These are phyloP conservation scores for Ridgeia piscesae DNA, from an alignment of 1,140 invertebrate species.

Conservation along the genomic window DNA sequence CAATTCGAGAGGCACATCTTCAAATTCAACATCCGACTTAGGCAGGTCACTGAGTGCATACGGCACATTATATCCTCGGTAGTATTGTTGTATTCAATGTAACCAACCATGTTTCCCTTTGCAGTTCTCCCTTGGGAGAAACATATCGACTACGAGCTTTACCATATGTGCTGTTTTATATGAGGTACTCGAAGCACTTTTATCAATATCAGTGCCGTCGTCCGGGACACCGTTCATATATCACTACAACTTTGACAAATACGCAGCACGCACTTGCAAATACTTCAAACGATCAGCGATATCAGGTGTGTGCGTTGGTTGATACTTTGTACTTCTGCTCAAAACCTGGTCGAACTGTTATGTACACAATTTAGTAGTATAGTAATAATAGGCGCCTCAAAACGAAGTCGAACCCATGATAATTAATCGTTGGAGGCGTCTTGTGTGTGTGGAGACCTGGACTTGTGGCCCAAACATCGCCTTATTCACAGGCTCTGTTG, in stretches of 20 bases:
- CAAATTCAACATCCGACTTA: not conserved
- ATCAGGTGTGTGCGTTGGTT: not conserved
- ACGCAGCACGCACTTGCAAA: not conserved
- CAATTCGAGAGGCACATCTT: no score
- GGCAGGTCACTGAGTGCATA: not conserved
- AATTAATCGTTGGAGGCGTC: no score
- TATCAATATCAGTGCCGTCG: not conserved
- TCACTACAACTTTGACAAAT: not conserved
- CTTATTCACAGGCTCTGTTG: no score
- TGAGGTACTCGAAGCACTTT: not conserved
- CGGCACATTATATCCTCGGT: not conserved
- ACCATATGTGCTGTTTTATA: not conserved
- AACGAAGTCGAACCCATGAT: no score
- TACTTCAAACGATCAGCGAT: not conserved
- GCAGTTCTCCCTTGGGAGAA: not conserved
- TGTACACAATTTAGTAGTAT: no score
- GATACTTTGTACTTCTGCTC: no score
- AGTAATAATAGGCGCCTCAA: no score
- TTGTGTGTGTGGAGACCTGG: no score
- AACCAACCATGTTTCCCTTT: not conserved
- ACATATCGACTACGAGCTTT: not conserved
- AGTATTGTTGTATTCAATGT: not conserved
- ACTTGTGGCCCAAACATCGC: no score
- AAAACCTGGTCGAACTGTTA: no score
- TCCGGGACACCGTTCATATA: not conserved